A percentile compares a stretch with the other conserved stretches of the same genome.
Evolutionary conservation across 2,888 invertebrate genomes (phyloP).

Genomic region (Galerucella calmariensis): DNA sequence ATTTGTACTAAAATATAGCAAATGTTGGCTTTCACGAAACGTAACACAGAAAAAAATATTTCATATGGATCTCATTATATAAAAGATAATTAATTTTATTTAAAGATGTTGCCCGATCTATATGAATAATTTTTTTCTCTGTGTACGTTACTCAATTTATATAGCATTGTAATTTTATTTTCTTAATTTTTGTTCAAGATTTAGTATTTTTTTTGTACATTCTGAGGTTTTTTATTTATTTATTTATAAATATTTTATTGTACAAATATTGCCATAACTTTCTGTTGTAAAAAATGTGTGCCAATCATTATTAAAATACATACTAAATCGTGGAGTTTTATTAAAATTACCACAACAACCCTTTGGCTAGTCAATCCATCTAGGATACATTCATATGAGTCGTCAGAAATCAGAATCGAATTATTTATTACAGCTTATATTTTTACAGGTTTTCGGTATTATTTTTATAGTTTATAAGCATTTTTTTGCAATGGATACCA

Average conservation of each 20-base stretch:
- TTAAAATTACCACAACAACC: not conserved
- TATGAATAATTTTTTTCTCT: not conserved
- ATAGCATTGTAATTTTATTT: slow-evolving; percentile 39
- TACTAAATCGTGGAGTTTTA: slow-evolving; percentile 35
- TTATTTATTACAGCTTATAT: too few relatives aligned
- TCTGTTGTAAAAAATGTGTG: slow-evolving; percentile 63
- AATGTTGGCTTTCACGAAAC: slow-evolving; percentile 24
- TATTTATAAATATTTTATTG: slow-evolving; percentile 57
- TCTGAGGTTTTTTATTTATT: slow-evolving; percentile 53
- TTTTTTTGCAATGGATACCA: too few relatives aligned
- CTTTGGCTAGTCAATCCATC: not conserved
- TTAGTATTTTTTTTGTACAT: slow-evolving; percentile 52
- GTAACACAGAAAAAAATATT: slow-evolving; percentile 17
- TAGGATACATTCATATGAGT: too few relatives aligned
- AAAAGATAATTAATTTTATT: not conserved
- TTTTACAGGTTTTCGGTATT: too few relatives aligned
- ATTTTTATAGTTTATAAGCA: too few relatives aligned
- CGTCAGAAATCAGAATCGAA: too few relatives aligned
- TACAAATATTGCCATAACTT: slow-evolving; percentile 62
- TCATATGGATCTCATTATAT: not conserved
- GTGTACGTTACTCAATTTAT: slow-evolving; percentile 26
- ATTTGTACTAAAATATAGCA: slow-evolving; percentile 25
- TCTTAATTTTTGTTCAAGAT: slow-evolving; percentile 36
- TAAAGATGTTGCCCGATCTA: not conserved
- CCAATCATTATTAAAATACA: slow-evolving; percentile 64